Evolutionary conservation across 2,113 vertebrate genomes (phyloP).

Genomic region (Myotis yumanensis): DNA sequence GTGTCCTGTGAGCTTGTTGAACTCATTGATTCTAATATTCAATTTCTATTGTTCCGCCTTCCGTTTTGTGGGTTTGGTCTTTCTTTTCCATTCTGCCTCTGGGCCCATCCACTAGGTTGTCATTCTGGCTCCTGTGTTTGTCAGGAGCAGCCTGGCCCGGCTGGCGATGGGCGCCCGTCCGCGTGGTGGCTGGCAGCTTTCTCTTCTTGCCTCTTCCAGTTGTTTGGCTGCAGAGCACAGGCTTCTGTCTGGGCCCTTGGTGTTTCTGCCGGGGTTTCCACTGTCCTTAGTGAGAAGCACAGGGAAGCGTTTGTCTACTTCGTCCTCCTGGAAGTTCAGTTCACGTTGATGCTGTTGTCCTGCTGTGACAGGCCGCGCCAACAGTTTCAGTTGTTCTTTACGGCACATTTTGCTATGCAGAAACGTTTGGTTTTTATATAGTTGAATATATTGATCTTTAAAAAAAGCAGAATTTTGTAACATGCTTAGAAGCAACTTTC

Average conservation of each 20-base stretch:
- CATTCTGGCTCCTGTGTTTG: background rate
- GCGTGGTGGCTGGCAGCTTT: no score
- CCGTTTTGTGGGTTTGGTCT: background rate
- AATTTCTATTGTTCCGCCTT: background rate
- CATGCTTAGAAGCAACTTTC: background rate
- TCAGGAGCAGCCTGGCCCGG: background rate
- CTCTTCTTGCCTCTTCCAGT: background rate
- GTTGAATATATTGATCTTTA: background rate
- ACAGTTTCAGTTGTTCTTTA: background rate
- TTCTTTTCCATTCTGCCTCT: background rate
- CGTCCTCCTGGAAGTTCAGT: background rate
- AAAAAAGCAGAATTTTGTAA: conserved; percentile 9
- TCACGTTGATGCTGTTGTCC: background rate
- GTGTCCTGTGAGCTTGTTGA: background rate
- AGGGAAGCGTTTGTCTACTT: background rate
- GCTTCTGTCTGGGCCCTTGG: background rate
- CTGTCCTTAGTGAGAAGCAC: background rate
- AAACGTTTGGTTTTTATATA: conserved; percentile 11
- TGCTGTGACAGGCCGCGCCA: background rate
- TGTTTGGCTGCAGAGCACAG: background rate
- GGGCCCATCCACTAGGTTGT: background rate
- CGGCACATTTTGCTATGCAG: background rate
- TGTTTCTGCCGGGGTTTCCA: background rate
- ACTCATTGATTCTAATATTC: background rate
- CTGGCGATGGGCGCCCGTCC: no score